A percentile compares a stretch with the other conserved stretches of the same genome.
phyloP scores from a whole-genome alignment of 2,797 vertebrate species.

The Mormyrops boulengeri region DNA sequence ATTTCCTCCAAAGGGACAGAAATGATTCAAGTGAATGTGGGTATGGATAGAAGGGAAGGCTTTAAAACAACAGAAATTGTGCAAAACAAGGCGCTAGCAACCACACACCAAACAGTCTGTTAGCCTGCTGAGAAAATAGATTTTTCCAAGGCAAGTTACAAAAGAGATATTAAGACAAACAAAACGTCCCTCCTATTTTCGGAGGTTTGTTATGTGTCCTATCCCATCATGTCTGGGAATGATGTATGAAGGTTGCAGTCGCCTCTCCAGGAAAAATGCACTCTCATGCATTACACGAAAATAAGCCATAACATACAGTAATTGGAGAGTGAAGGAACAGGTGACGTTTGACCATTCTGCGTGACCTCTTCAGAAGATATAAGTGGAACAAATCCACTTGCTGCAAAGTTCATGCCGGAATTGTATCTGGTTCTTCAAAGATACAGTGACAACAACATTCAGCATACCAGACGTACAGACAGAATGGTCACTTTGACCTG shows the following conservation, averaged over 20 bases:
- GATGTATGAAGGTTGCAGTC: not conserved
- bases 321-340: not conserved
- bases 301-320: not conserved
- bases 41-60: not conserved
- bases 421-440: not conserved
- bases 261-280: not conserved
- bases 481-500: not conserved
- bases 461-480: not conserved
- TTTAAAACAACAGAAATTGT: not conserved
- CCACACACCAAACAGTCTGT: not conserved
- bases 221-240: not conserved
- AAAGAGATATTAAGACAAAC: not conserved
- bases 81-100: not conserved
- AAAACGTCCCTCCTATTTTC: not conserved
- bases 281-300: not conserved
- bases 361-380: not conserved
- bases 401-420: not conserved
- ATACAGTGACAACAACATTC: not conserved
- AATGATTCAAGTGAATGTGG: not conserved
- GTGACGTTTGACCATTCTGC: not conserved
- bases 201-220: not conserved
- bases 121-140: not conserved
- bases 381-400: not conserved
- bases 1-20: not conserved
- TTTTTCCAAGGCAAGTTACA: not conserved